These are phyloP conservation scores for Ectropis crepuscularia DNA, from an alignment of 2,888 invertebrate genomes.

Conservation along the genomic window DNA sequence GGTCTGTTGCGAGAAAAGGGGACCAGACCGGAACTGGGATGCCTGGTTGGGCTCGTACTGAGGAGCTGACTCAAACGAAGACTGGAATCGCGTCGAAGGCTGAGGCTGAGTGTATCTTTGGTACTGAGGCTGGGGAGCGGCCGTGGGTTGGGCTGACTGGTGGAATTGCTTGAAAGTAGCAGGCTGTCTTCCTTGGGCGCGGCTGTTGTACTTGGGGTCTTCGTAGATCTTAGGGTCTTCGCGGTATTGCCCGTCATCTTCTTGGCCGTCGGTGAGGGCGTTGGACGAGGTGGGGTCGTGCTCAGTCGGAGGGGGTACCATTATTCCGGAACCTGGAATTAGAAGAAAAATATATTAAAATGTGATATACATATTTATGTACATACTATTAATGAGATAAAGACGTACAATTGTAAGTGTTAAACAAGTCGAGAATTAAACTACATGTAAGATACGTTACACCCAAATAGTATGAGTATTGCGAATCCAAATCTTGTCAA, in stretches of 20 bases:
- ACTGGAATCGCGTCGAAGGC: slow-evolving; percentile 44
- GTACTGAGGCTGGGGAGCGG: slow-evolving; percentile 47
- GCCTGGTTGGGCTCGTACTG: slow-evolving; percentile 49
- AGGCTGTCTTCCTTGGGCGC: slow-evolving; percentile 52
- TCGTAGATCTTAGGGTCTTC: slow-evolving; percentile 93
- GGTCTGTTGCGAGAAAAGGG: slow-evolving; percentile 57
- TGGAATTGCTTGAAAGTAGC: slow-evolving; percentile 63
- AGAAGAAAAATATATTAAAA: neutral
- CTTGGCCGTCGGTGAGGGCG: slow-evolving; percentile 86
- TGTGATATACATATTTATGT: too few species aligned
- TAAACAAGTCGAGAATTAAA: too few species aligned
- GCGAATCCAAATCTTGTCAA: too few species aligned
- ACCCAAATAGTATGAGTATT: too few species aligned
- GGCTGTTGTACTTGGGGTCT: slow-evolving; percentile 86
- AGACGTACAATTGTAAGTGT: too few species aligned
- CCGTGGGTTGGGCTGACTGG: slow-evolving; percentile 47
- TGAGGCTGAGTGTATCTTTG: slow-evolving; percentile 27
- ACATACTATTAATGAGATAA: too few species aligned
- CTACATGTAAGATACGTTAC: too few species aligned
- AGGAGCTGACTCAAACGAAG: slow-evolving; percentile 43
- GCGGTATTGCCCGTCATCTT: slow-evolving; percentile 94
- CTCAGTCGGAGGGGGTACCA: slow-evolving; percentile 92
- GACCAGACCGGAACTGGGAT: slow-evolving; percentile 47
- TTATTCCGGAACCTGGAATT: slow-evolving; percentile 86
- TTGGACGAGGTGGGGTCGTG: slow-evolving; percentile 79